Base-by-base conservation (phyloP, 2,797 vertebrate species). In the Urophycis tenuis region DNA sequence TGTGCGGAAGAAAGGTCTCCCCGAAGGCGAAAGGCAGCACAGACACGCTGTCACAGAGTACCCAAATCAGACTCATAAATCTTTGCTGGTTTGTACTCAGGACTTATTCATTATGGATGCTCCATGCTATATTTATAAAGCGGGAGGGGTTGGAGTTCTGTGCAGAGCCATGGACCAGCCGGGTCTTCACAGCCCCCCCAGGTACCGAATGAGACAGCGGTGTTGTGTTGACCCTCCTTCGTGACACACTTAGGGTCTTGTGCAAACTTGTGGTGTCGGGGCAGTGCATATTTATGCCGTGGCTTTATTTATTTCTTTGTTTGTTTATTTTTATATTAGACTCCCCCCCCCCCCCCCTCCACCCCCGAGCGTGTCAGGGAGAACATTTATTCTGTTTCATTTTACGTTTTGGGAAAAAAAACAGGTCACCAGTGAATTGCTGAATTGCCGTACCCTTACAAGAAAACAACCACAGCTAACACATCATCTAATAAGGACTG, bases 91-190 rank as follows among this genome's bases (percentile, higher is more conserved):
- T 80, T 15, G 77, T 71, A 83, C 75, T 86, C 64, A 1, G 78
- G 76, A 69, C 78, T 85, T 81, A 87, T 92, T 84, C 67, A 87
- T 88, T 83, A 89, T 89, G 72, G 86, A 92, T 81, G 78, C 30
- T 77, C 85, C 80, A 81, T 90, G 81, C 81, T 84, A 86, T 85
- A 90, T 90, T 90, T 77, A 90, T 89, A 81, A 81, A 83, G 86
- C 75, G 19, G n/a, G 72, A 74, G 78, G 89, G 86, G 77, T 77
- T 80, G 85, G 84, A 76, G 80, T 75, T 74, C 73, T 83, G 83
- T 32, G 25, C 73, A 82, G 79, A 73, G 14, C 45, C 36, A 35
- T 81, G 69, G 32, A 71, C 69, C 4, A 9, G 17, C 4, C 17
- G n/a, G 36, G 45, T 53, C 31, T 35, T 75, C 31, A 67, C n/a